Evolutionary conservation across 2,113 vertebrate species (phyloP).

Genomic region (Apteryx mantelli): DNA sequence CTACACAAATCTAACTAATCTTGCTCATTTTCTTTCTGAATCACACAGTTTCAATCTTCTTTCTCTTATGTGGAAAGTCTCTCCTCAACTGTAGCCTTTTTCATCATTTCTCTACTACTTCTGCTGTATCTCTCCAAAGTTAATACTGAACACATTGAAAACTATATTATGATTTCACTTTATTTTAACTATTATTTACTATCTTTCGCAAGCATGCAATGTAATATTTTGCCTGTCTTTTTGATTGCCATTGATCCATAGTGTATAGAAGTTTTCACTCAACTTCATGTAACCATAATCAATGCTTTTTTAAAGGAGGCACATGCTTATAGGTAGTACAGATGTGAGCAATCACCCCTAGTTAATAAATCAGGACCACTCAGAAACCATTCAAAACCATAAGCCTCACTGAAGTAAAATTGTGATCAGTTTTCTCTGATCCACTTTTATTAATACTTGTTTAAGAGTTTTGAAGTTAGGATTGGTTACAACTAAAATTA

Average conservation of each 20-base stretch:
- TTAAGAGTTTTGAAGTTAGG: not conserved
- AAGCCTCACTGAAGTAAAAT: not conserved
- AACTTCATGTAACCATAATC: not conserved
- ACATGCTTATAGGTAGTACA: not conserved
- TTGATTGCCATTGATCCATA: not conserved
- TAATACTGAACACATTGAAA: not conserved
- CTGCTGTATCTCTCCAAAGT: not conserved
- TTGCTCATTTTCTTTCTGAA: not conserved
- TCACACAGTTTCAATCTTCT: not conserved
- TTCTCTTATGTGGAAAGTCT: not conserved
- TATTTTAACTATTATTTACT: not conserved
- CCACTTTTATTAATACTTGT: not conserved
- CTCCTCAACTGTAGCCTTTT: not conserved
- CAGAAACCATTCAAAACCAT: not conserved
- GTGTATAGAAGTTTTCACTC: not conserved
- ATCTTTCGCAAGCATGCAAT: not conserved
- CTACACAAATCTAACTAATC: not conserved
- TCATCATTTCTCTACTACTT: not conserved
- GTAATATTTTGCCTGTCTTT: not conserved
- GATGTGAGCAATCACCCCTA: not conserved
- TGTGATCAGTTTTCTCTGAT: not conserved
- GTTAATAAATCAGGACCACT: not conserved
- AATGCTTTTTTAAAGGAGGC: not conserved
- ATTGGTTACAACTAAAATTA: not conserved
- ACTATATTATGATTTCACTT: not conserved